Conservation (phyloP, 2,113 vertebrate genomes). For the Microcebus ravelobensis region DNA sequence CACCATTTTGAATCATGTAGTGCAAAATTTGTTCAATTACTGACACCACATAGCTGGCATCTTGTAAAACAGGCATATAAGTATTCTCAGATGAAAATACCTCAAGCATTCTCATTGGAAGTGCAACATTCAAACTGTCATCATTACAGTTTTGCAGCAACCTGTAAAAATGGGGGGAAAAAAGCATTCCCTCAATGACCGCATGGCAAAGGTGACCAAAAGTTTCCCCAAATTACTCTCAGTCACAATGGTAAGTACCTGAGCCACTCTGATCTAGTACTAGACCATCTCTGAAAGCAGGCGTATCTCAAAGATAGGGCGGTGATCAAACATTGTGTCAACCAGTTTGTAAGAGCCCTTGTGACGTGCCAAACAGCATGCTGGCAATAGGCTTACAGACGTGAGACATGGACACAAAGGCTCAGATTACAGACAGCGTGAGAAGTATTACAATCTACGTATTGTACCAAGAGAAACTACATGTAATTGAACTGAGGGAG, state of each 20-base stretch:
- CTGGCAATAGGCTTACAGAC: fast-evolving
- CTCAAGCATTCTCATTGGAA: conserved; percentile 99
- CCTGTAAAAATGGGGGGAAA: conserved; percentile 78
- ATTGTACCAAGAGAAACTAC: neutral
- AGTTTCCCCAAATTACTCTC: neutral
- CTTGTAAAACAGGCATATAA: conserved; percentile 92
- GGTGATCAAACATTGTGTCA: no score
- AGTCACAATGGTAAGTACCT: fast-evolving
- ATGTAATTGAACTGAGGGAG: fast-evolving
- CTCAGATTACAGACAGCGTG: neutral
- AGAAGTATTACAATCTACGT: no score
- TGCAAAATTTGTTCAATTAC: conserved; percentile 98
- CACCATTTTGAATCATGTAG: conserved; percentile 99
- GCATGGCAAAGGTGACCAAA: fast-evolving
- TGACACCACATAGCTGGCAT: conserved; percentile 90
- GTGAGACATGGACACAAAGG: neutral
- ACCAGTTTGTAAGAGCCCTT: neutral
- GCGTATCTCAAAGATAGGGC: neutral
- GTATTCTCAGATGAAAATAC: conserved; percentile 96
- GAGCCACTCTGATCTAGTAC: neutral
- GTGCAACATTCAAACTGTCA: conserved; percentile 94
- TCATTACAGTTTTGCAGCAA: conserved; percentile 91
- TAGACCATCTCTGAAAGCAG: neutral
- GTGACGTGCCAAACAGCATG: fast-evolving
- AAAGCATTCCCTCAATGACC: neutral